phyloP scores from a whole-genome alignment of 2,797 vertebrate genomes.

The Merluccius polli region DNA sequence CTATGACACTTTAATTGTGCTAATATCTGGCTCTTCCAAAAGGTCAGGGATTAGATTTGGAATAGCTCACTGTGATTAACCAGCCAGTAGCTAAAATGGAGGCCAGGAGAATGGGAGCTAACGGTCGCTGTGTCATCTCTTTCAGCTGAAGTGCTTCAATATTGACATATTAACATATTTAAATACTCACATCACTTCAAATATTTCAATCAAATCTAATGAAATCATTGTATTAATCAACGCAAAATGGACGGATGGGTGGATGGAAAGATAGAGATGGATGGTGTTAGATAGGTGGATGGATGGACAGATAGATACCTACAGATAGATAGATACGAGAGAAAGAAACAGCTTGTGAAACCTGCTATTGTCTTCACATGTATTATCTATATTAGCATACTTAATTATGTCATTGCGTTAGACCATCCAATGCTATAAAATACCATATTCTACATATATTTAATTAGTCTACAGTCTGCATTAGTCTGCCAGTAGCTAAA shows the following conservation, averaged over 20 bases:
- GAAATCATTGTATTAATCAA: background rate
- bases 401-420: conserved; percentile 66
- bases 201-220: background rate
- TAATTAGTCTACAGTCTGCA: conserved; percentile 70
- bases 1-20: conserved; percentile 80
- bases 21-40: conserved; percentile 75
- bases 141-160: conserved; percentile 1
- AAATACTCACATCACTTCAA: background rate
- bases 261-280: background rate
- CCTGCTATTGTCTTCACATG: conserved; percentile 54
- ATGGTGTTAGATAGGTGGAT: background rate
- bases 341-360: conserved; percentile 45
- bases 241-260: conserved; percentile 2
- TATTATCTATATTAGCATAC: conserved; percentile 56
- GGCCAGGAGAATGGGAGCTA: conserved; percentile 45
- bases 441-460: conserved; percentile 59
- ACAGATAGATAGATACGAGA: background rate
- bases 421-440: conserved; percentile 53
- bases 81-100: conserved; percentile 51
- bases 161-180: conserved; percentile 1
- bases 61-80: conserved; percentile 78
- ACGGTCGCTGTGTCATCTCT: conserved; percentile 22
- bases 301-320: background rate
- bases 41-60: conserved; percentile 83
- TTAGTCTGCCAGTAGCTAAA: too few relatives aligned